Percentiles rank a stretch among this genome's conserved stretches.
Conservation (phyloP, 2,888 invertebrate species). For the Syrphus vitripennis region DNA sequence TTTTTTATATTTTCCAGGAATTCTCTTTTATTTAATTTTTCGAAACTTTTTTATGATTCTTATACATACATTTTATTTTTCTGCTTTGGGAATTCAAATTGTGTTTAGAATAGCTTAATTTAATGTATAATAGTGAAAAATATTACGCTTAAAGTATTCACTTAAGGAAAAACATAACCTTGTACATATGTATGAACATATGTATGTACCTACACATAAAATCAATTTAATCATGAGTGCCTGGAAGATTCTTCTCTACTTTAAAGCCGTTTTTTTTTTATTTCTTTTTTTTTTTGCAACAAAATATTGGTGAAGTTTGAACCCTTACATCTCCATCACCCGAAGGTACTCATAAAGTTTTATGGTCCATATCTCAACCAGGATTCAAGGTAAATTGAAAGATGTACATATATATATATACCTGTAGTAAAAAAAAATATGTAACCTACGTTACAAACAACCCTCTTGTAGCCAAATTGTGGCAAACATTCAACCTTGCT, state of each 20-base stretch:
- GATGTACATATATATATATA: too few relatives aligned
- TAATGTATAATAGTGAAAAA: too few relatives aligned
- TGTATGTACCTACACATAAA: neutral
- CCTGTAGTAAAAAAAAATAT: neutral
- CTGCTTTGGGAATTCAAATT: neutral
- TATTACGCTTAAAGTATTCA: neutral
- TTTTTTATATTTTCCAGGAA: too few relatives aligned
- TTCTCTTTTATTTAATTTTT: too few relatives aligned
- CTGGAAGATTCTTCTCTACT: neutral
- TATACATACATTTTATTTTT: neutral
- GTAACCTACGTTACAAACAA: neutral
- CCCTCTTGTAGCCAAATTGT: conserved; percentile 27
- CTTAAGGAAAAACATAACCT: neutral
- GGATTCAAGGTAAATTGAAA: conserved; percentile 20
- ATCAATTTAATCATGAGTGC: neutral
- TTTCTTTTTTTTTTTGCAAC: neutral
- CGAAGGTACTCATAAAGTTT: neutral
- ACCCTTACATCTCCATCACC: neutral
- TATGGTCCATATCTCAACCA: neutral
- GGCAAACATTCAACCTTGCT: conserved; percentile 27
- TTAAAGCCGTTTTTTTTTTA: neutral
- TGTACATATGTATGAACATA: neutral
- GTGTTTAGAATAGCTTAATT: neutral
- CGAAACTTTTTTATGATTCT: too few relatives aligned
- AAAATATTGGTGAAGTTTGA: neutral